phyloP scores from a whole-genome alignment of 1,140 invertebrate species.

The Caenorhabditis remanei region DNA sequence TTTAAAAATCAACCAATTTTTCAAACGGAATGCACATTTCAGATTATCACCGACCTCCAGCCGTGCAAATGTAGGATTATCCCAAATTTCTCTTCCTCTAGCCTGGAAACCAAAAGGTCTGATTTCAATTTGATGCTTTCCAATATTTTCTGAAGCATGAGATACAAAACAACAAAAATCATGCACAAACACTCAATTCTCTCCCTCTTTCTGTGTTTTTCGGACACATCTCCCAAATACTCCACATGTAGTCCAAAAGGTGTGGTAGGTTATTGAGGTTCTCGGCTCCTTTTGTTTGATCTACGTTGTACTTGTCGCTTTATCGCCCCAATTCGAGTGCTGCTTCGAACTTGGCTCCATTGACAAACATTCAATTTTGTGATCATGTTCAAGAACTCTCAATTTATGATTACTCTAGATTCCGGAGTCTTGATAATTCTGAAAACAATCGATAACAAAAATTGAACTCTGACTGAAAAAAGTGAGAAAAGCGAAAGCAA shows the following conservation, averaged over 20 bases:
- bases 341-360: conserved; percentile 12
- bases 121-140: background rate
- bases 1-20: background rate
- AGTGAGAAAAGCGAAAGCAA: background rate
- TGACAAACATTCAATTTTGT: conserved; percentile 21
- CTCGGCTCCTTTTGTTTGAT: conserved; percentile 35
- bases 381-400: conserved; percentile 19
- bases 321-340: conserved; percentile 12
- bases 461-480: background rate
- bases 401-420: conserved; percentile 7
- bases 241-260: background rate
- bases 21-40: background rate
- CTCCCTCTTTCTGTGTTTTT: no score
- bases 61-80: conserved; percentile 39
- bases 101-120: conserved; percentile 35
- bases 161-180: conserved; percentile 16
- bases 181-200: background rate
- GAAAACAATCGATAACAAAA: background rate
- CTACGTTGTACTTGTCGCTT: background rate
- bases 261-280: background rate
- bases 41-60: conserved; percentile 29
- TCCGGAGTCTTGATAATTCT: background rate
- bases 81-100: conserved; percentile 24
- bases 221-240: background rate
- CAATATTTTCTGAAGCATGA: background rate